Evolutionary conservation across 2,888 invertebrate genomes (phyloP).

Genomic region (Meloe dianella): DNA sequence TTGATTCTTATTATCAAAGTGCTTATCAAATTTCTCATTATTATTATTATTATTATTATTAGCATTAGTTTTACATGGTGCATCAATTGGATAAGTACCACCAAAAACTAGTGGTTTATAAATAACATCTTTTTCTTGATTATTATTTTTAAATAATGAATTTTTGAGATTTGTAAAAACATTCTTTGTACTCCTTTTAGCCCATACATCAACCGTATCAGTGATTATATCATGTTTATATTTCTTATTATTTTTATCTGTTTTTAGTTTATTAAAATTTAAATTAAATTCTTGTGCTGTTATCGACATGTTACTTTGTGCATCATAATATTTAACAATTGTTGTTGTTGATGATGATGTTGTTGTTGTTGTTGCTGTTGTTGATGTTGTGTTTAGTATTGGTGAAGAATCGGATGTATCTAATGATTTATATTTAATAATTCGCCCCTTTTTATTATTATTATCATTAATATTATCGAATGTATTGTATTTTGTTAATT

Average conservation of each 20-base stretch:
- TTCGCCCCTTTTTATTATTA: conserved; percentile 45
- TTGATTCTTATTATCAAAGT: conserved; percentile 24
- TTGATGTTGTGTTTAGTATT: conserved; percentile 22
- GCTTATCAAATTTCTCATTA: conserved; percentile 25
- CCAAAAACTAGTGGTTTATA: conserved; percentile 79
- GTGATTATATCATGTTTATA: conserved; percentile 64
- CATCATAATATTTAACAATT: conserved; percentile 52
- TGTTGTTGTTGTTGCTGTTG: not conserved
- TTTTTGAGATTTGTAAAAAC: conserved; percentile 54
- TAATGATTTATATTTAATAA: conserved; percentile 55
- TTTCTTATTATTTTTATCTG: conserved; percentile 41
- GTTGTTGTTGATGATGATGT: not conserved
- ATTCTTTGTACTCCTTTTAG: conserved; percentile 55
- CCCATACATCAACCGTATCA: conserved; percentile 71
- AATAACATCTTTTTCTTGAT: conserved; percentile 49
- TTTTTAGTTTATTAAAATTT: conserved; percentile 51
- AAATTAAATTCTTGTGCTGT: conserved; percentile 55
- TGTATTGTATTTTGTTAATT: conserved; percentile 56
- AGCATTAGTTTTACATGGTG: conserved; percentile 61
- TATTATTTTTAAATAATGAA: conserved; percentile 52
- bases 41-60: too few species aligned
- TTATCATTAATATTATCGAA: conserved; percentile 49
- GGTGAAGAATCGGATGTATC: conserved; percentile 52
- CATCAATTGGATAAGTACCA: conserved; percentile 86
- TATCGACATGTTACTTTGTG: conserved; percentile 55